Conservation (phyloP, 2,113 vertebrate species). For the Centropus bengalensis region DNA sequence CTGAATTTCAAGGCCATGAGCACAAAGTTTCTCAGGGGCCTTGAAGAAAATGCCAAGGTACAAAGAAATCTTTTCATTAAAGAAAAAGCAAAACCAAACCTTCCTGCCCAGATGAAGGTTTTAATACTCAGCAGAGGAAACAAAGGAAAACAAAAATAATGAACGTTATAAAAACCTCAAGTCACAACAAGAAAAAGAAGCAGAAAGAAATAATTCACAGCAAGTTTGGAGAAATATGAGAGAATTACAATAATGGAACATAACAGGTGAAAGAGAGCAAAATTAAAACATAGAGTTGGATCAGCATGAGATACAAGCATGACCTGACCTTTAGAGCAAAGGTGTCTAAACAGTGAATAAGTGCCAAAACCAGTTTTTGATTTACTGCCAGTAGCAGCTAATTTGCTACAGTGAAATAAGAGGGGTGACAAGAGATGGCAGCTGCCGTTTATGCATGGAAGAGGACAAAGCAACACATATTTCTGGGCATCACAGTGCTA, state of each 20-base stretch:
- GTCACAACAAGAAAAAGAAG: not conserved
- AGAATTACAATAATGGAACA: not conserved
- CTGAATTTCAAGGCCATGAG: not conserved
- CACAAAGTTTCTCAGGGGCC: not conserved
- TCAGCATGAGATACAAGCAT: not conserved
- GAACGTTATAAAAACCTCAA: not conserved
- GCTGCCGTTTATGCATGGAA: not conserved
- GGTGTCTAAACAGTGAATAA: slow-evolving; percentile 50
- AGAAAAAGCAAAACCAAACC: not conserved
- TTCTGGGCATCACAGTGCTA: not conserved
- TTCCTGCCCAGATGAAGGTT: not conserved
- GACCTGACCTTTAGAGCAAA: slow-evolving; percentile 33
- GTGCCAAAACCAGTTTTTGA: slow-evolving; percentile 50
- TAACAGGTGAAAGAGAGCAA: not conserved
- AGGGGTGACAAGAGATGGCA: slow-evolving; percentile 23
- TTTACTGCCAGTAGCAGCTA: slow-evolving; percentile 42
- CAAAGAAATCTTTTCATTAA: not conserved
- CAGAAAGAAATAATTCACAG: slow-evolving; percentile 18
- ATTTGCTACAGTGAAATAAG: slow-evolving; percentile 29
- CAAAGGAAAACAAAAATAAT: not conserved
- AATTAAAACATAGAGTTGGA: not conserved
- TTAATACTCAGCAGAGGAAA: not conserved
- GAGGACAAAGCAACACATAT: not conserved
- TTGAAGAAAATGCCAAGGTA: slow-evolving; percentile 12
- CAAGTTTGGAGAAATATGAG: not conserved